Conservation (phyloP, 1,140 invertebrate species). For the Bombus terrestris region DNA sequence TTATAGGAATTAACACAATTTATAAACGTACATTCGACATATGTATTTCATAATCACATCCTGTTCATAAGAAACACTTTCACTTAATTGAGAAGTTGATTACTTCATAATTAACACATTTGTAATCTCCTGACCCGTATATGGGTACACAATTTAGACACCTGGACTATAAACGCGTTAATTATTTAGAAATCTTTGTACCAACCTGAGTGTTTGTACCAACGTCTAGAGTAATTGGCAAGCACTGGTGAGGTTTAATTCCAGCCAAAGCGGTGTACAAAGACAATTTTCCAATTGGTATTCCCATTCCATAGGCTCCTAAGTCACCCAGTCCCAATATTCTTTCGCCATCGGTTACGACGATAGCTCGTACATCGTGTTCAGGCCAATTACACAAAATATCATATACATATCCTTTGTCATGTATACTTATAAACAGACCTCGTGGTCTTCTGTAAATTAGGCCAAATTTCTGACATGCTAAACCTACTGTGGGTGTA, state of each 20-base stretch:
- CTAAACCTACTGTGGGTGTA: slow-evolving; percentile 95
- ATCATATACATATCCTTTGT: slow-evolving; percentile 95
- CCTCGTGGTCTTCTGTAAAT: slow-evolving; percentile 95
- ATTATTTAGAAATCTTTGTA: not conserved
- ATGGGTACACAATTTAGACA: not conserved
- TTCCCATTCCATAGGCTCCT: slow-evolving; percentile 97
- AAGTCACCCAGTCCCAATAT: slow-evolving; percentile 96
- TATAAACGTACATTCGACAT: too few relatives aligned
- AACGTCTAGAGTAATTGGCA: slow-evolving; percentile 95
- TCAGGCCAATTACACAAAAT: slow-evolving; percentile 94
- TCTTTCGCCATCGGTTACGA: slow-evolving; percentile 97
- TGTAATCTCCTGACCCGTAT: not conserved
- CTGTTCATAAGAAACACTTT: not conserved
- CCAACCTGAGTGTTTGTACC: slow-evolving; percentile 94
- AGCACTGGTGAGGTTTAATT: slow-evolving; percentile 93
- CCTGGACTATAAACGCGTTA: not conserved
- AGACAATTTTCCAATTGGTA: slow-evolving; percentile 95
- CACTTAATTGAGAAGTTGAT: not conserved
- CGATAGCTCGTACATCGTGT: slow-evolving; percentile 93
- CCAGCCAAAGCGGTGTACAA: slow-evolving; percentile 96
- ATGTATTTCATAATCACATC: too few relatives aligned
- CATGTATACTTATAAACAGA: slow-evolving; percentile 98
- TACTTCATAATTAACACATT: not conserved
- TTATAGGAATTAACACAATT: too few relatives aligned
- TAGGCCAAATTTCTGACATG: slow-evolving; percentile 98